Evolutionary conservation across 23 tunicate genomes (phyloP), one percentile per base, ranked within the genome.

Genomic region (Clavelina lepadiformis): DNA sequence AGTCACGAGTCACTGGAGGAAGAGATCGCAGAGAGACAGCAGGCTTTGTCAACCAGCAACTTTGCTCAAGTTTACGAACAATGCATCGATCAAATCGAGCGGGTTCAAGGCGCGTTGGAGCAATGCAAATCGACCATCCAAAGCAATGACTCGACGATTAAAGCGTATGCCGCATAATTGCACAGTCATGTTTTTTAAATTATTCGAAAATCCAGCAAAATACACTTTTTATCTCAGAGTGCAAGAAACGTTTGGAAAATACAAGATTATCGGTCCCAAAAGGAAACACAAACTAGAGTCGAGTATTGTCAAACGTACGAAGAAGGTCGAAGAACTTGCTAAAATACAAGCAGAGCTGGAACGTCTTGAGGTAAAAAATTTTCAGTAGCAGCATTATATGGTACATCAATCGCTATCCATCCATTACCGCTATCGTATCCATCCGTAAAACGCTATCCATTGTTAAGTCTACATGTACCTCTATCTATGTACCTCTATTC

Each of bases 1-100:
- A 49, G 75, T 24, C 68, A 58, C 21, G 75, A 78, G 23, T 44
- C 68, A 33, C 30, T 86, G 6, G 95, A 71, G 26, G 69, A 53
- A 28, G 85, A 86, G 32, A 59, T 86, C 19, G 62, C 54, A 33
- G 74, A 76, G 24, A 56, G 95, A 33, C 61, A 70, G 38, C 51
- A 46, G 7, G 54, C 78, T 21, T 71, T 86, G 31, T 31, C 85
- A 5, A 57, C 75, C 18, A 86, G 71, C 1, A 57, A 78, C 51
- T 86, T 86, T 64, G 30, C 84, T 11, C 71, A 78, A 18, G 83
- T 79, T 32, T 86, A 86, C 46, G 77, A 66, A n/a, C 56, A 78
- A 78, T 86, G 95, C 65, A 73, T 59, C 22, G 85, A 86, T 23
- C 60, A 73, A 31, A 71, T 86, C 22, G 95, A 86, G 23, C 76